These are phyloP conservation scores for Machimus atricapillus DNA, from an alignment of 2,888 invertebrate genomes.

Conservation along the genomic window DNA sequence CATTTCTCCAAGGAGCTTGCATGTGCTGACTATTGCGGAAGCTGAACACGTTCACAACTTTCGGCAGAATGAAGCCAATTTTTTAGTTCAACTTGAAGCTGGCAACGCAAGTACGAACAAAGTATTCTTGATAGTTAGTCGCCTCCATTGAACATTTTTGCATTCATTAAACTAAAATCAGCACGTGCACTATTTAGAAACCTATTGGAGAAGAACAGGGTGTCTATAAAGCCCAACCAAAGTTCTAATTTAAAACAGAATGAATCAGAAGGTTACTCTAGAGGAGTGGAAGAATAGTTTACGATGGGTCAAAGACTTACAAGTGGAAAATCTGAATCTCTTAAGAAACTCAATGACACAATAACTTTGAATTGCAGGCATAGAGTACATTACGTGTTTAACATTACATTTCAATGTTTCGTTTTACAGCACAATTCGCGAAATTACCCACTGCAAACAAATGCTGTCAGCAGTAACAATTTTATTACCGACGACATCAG, in stretches of 20 bases:
- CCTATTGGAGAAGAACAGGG: background rate
- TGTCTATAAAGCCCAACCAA: background rate
- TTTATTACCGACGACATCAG: background rate
- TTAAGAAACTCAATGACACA: background rate
- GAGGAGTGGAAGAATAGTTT: background rate
- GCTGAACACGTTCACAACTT: constrained; percentile 38
- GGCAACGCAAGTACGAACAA: background rate
- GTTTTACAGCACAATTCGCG: background rate
- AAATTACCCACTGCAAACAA: background rate
- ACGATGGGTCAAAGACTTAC: background rate
- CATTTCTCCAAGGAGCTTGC: background rate
- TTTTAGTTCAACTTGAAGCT: background rate
- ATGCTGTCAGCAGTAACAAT: background rate
- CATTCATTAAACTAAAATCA: background rate
- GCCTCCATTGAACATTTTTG: background rate
- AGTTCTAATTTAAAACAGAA: background rate
- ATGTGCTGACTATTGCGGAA: constrained; percentile 1
- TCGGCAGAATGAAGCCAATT: constrained; percentile 32
- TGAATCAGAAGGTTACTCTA: background rate
- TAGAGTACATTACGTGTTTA: background rate
- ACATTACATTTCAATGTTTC: background rate
- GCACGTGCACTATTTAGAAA: background rate
- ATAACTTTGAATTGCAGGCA: background rate
- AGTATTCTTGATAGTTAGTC: background rate
- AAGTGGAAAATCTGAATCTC: background rate